phyloP scores from a whole-genome alignment of 2,797 vertebrate species.

The Falco peregrinus region DNA sequence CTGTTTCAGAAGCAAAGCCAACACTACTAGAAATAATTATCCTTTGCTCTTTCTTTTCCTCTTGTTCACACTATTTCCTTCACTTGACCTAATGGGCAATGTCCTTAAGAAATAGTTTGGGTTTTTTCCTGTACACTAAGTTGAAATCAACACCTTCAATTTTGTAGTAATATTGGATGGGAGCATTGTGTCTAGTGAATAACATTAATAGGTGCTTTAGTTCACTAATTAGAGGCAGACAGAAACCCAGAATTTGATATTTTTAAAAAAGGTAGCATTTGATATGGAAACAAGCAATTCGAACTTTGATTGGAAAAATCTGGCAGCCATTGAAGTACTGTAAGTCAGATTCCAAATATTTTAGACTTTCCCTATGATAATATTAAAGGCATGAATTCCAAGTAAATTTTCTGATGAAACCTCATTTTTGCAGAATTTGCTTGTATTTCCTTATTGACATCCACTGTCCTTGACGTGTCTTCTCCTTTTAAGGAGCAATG shows the following conservation, averaged over 20 bases:
- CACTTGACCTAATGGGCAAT: background rate
- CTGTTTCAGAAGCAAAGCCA: background rate
- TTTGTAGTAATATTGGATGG: background rate
- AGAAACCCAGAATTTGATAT: background rate
- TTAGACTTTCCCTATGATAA: background rate
- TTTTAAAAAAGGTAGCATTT: background rate
- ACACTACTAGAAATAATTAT: background rate
- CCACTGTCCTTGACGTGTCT: background rate
- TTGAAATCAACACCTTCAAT: background rate
- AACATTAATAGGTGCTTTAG: background rate
- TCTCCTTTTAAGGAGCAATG: background rate
- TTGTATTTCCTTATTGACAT: background rate
- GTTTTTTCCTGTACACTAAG: accelerated
- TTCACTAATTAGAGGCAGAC: background rate
- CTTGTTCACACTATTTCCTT: background rate
- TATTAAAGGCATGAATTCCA: background rate
- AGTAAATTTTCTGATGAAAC: background rate
- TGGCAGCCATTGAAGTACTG: background rate
- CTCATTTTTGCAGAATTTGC: background rate
- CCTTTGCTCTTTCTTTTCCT: background rate
- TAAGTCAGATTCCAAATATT: background rate
- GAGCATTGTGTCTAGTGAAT: background rate
- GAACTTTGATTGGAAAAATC: background rate
- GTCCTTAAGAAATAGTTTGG: background rate
- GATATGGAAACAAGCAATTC: background rate